These are phyloP conservation scores for Gavia stellata DNA, from an alignment of 2,113 vertebrate genomes.

Conservation along the genomic window DNA sequence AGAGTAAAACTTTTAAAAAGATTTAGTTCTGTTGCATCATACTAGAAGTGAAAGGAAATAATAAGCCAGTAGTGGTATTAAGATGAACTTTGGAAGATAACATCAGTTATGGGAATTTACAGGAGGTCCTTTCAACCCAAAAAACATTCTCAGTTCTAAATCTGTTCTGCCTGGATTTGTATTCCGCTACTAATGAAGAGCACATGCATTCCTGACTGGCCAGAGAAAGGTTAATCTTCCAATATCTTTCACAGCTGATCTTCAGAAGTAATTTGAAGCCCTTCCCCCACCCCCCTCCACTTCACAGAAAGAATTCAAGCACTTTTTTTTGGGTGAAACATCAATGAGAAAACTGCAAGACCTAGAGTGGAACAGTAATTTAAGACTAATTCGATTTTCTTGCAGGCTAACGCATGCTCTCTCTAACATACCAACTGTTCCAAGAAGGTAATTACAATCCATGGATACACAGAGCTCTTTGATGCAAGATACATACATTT, in stretches of 20 bases:
- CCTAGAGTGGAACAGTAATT: background rate
- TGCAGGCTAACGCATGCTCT: background rate
- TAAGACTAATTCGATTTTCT: accelerated
- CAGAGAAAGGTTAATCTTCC: background rate
- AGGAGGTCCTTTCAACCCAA: background rate
- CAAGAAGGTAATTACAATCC: background rate
- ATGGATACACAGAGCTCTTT: background rate
- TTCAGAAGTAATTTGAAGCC: background rate
- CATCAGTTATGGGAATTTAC: background rate
- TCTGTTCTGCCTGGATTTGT: background rate
- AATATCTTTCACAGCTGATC: background rate
- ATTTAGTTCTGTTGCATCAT: background rate
- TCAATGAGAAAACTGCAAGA: background rate
- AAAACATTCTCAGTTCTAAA: background rate
- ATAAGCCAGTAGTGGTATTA: background rate
- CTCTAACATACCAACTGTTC: background rate
- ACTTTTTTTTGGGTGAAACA: background rate
- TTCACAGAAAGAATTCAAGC: background rate
- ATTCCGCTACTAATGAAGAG: background rate
- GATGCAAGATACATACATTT: background rate
- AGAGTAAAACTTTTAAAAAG: background rate
- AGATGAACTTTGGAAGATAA: background rate
- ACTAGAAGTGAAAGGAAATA: background rate
- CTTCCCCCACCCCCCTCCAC: background rate
- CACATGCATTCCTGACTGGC: background rate